Evolutionary conservation across 2,113 vertebrate genomes (phyloP).

Genomic region (Porphyrio hochstetteri): DNA sequence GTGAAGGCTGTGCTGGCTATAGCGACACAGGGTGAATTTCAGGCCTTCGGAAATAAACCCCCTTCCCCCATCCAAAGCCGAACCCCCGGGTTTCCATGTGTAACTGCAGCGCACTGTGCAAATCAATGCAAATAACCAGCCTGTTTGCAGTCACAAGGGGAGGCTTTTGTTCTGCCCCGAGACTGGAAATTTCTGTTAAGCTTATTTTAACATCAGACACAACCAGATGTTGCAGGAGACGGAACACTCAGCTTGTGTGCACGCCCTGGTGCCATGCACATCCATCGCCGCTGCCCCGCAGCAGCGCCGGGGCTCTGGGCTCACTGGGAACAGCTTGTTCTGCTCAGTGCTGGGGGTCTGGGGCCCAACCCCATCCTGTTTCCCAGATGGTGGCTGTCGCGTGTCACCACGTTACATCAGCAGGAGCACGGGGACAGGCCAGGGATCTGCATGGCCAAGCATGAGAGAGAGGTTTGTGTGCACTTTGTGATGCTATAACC

Average conservation of each 20-base stretch:
- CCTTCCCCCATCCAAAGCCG: background rate
- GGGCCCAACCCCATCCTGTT: background rate
- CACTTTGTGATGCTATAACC: background rate
- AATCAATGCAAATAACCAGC: background rate
- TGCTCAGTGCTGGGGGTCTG: fast-evolving
- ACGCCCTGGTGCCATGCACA: fast-evolving
- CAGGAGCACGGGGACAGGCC: background rate
- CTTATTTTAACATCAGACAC: background rate
- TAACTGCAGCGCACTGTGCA: background rate
- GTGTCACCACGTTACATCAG: background rate
- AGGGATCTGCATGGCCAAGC: background rate
- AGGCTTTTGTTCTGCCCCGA: background rate
- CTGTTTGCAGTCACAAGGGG: background rate
- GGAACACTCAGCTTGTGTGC: background rate
- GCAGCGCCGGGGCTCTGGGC: background rate
- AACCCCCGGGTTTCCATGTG: background rate
- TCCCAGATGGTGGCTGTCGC: background rate
- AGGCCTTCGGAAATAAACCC: background rate
- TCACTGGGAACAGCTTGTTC: background rate
- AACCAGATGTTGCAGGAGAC: background rate
- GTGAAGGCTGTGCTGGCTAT: background rate
- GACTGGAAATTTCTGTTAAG: background rate
- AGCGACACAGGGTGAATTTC: background rate
- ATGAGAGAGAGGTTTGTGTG: background rate
- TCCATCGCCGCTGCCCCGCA: fast-evolving